phyloP scores from a whole-genome alignment of 2,888 invertebrate genomes.

The Microdon myrmicae region DNA sequence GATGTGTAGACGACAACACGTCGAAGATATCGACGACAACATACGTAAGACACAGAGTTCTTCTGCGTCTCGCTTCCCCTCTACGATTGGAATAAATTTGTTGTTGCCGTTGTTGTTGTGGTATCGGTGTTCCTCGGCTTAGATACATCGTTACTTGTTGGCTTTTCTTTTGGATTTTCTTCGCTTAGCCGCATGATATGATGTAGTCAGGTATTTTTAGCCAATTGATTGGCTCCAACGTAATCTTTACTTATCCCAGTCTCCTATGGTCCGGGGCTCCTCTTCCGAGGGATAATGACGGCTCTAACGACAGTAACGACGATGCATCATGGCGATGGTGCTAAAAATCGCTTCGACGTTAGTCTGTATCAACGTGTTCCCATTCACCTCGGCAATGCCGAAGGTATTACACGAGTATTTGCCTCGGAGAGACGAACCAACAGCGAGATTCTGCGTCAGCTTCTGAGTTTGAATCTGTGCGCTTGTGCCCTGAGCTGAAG shows the following conservation, averaged over 20 bases:
- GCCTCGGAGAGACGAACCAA: conserved; percentile 35
- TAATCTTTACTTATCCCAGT: conserved; percentile 50
- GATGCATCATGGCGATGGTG: conserved; percentile 33
- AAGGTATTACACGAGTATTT: too few relatives aligned
- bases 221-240: conserved; percentile 52
- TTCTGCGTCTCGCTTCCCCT: conserved; percentile 6
- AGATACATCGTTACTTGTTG: conserved; percentile 14
- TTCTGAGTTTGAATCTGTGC: conserved; percentile 25
- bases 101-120: not conserved
- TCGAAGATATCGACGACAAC: conserved; percentile 35
- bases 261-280: conserved; percentile 36
- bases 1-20: conserved; percentile 41
- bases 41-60: conserved; percentile 37
- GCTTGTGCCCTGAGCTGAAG: conserved; percentile 31
- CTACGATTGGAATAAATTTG: not conserved
- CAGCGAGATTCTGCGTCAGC: conserved; percentile 32
- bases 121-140: conserved; percentile 2
- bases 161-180: conserved; percentile 46
- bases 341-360: conserved; percentile 34
- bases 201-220: conserved; percentile 51
- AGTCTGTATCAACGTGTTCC: conserved; percentile 26
- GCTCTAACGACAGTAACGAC: not conserved
- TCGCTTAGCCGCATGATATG: conserved; percentile 45
- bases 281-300: conserved; percentile 34
- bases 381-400: conserved; percentile 26